phyloP scores from a whole-genome alignment of 2,888 invertebrate genomes.

The Papilio protenor region DNA sequence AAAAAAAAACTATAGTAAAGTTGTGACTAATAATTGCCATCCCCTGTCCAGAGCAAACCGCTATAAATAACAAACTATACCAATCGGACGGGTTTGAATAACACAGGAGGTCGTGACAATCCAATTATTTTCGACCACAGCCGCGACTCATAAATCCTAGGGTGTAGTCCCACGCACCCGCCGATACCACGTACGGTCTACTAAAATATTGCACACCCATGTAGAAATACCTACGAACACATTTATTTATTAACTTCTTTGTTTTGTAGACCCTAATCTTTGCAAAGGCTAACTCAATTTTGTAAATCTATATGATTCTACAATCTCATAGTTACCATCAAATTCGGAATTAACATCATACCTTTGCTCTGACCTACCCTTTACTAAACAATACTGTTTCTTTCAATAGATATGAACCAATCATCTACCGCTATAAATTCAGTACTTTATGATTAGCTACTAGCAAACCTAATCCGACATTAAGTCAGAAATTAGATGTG shows the following conservation, averaged over 20 bases:
- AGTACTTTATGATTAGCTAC: neutral
- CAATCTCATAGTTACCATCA: neutral
- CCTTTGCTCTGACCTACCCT: too few species aligned
- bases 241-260: slow-evolving; percentile 35
- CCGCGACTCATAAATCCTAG: slow-evolving; percentile 38
- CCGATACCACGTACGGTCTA: slow-evolving; percentile 33
- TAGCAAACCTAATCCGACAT: slow-evolving; percentile 6
- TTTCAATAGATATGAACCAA: neutral
- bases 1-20: neutral
- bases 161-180: slow-evolving; percentile 27
- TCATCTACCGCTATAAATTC: neutral
- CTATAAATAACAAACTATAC: slow-evolving; percentile 33
- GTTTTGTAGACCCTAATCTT: slow-evolving; percentile 24
- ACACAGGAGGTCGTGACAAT: slow-evolving; percentile 36
- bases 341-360: neutral
- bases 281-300: slow-evolving; percentile 24
- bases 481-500: slow-evolving; percentile 13
- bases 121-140: slow-evolving; percentile 40
- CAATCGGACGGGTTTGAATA: slow-evolving; percentile 33
- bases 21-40: slow-evolving; percentile 13
- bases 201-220: slow-evolving; percentile 40
- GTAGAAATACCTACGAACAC: slow-evolving; percentile 32
- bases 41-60: slow-evolving; percentile 18
- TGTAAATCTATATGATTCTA: neutral
- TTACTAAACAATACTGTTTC: too few species aligned